Evolutionary conservation across 2,888 invertebrate species (phyloP).

Genomic region (Saturnia pavonia): DNA sequence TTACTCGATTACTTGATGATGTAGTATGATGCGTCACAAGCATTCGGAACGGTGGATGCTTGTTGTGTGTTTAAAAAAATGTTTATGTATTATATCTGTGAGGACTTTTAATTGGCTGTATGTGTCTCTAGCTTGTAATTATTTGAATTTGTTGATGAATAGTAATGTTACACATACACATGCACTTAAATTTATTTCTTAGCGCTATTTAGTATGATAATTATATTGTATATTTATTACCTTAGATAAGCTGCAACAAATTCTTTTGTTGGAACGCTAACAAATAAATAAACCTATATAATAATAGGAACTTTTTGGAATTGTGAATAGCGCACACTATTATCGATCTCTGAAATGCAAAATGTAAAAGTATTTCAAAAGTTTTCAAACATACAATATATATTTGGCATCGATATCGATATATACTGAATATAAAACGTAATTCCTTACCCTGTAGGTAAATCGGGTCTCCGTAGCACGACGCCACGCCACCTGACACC

Average conservation of each 20-base stretch:
- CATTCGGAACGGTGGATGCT: too few relatives aligned
- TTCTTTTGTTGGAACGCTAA: too few relatives aligned
- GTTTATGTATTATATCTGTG: too few relatives aligned
- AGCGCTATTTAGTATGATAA: neutral
- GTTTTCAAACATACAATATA: neutral
- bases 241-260: neutral
- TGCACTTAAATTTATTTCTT: neutral
- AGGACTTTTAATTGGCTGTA: too few relatives aligned
- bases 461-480: conserved; percentile 53
- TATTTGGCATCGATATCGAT: conserved; percentile 37
- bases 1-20: too few relatives aligned
- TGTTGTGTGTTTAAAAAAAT: too few relatives aligned
- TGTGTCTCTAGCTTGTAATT: too few relatives aligned
- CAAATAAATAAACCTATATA: too few relatives aligned
- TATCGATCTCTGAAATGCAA: neutral
- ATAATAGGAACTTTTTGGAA: too few relatives aligned
- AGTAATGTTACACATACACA: conserved; percentile 21
- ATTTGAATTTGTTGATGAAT: too few relatives aligned
- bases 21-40: too few relatives aligned
- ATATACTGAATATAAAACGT: conserved; percentile 22
- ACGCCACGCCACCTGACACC: conserved; percentile 78
- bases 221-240: neutral
- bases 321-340: too few relatives aligned
- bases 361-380: neutral
- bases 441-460: conserved; percentile 36